Base-by-base conservation (phyloP, 2,888 invertebrate species). In the Dasysyrphus tricinctus region DNA sequence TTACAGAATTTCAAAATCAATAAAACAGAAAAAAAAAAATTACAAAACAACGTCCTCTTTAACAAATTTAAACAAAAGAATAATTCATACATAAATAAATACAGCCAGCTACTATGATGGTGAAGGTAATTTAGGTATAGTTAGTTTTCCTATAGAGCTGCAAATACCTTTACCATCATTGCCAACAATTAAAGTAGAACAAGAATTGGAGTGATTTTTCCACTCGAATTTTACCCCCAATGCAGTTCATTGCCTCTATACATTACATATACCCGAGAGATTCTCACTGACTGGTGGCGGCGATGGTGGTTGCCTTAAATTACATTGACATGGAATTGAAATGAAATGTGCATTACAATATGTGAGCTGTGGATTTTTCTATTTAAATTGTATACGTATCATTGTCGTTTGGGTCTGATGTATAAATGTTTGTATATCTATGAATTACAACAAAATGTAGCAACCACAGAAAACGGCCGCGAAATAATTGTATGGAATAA, bases 121-220 rank as follows among this genome's bases (percentile, higher is more conserved):
- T 14, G 39, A 44, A 51, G 51, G 51, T 51, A 29, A 54, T 54
- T 4, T 12, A 24, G 11, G 2, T n/a, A 0, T 54, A 54, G 2
- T 51, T 19, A 49, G 19, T 51, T 56, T 34, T 47, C 59, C 34
- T 9, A 44, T 8, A 14, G 14, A 8, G 11, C 16, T 39, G 9
- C 37, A 24, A 16, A 19, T 5, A 51, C 2, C 11, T 12, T 5
- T 51, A 5, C 61, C 24, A 12, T 12, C 42, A 69, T 42, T 51
- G 44, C n/a, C 51, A 63, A 47, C 61, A 73, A 74, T 75, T 49
- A 72, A 84, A 79, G 75, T 79, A 32, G 65, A 65, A 75, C 79
- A 76, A 73, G 51, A 80, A 80, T 76, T 84, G 79, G 67, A 84
- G 84, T 80, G 80, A 84, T 80, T 84, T 84, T 84, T 72, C 57